Conservation (phyloP, 2,888 invertebrate genomes). For the Cremastinae sp. region DNA sequence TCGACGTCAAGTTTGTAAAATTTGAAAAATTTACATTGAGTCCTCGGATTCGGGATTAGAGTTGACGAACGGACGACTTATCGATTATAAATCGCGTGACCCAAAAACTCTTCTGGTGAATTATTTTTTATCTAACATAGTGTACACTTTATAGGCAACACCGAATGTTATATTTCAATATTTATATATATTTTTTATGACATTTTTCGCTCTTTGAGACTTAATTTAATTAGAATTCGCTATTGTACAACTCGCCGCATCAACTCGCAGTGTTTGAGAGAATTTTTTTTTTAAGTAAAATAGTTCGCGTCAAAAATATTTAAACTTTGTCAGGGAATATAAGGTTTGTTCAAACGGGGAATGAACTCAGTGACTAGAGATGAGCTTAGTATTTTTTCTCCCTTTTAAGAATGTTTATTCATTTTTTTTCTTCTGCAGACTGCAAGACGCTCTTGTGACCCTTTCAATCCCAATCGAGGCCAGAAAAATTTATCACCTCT, state of each 20-base stretch:
- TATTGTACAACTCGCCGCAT: conserved; percentile 59
- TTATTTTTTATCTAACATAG: conserved; percentile 67
- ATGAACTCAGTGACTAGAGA: conserved; percentile 42
- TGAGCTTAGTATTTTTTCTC: conserved; percentile 43
- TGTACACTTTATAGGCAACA: conserved; percentile 73
- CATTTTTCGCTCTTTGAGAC: conserved; percentile 20
- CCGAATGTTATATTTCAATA: conserved; percentile 65
- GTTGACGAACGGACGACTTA: conserved; percentile 25
- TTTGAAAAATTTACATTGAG: conserved; percentile 6
- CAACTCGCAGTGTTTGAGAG: conserved; percentile 56
- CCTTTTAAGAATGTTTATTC: conserved; percentile 34
- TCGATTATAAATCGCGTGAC: conserved; percentile 27
- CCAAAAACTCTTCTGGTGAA: conserved; percentile 25
- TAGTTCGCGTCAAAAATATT: conserved; percentile 74
- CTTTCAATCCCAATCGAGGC: conserved; percentile 21
- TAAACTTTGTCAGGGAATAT: conserved; percentile 68
- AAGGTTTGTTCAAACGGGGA: conserved; percentile 63
- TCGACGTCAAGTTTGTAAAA: not conserved
- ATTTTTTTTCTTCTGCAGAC: conserved; percentile 44
- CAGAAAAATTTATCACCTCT: conserved; percentile 14
- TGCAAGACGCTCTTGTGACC: conserved; percentile 39
- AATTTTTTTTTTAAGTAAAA: conserved; percentile 70
- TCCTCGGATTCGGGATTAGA: not conserved
- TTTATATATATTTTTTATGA: conserved; percentile 60
- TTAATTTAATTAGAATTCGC: conserved; percentile 60